Base-by-base conservation (phyloP, 2,888 invertebrate species). In the Temnothorax unifasciatus region DNA sequence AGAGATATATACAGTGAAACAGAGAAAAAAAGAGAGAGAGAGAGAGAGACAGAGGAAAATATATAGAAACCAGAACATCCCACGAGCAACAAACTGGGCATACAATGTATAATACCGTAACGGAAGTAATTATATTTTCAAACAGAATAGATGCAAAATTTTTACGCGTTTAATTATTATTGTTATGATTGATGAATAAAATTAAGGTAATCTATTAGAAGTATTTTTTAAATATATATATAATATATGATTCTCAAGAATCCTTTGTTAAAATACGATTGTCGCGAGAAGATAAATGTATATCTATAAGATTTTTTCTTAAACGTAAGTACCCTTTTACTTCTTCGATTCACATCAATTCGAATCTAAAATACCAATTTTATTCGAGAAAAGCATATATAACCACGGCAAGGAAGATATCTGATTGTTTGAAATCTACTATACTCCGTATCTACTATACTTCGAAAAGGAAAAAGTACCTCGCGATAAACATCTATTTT, bases 401-500 rank as follows among this genome's bases (percentile, higher is more conserved):
- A 13, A 68, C 8, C 18, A 52, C 34, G 13, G n/a, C 47, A 34
- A 63, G 34, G 2, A n/a, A 41, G 29, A 66, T 38, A 54, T 52
- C 41, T 52, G 21, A 73, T 59, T 79, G 52, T 41, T 66, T 68
- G 41, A 29, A 9, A 41, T 25, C 3, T 29, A 54, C 38, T 47
- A 41, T 15, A 54, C 38, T 41, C 9, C n/a, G 25, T 25, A 54
- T 25, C 25, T 29, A n/a, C 52, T 47, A 25, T 9, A 54, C n/a
- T 54, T 5, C 34, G 13, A 9, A 29, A 6, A 59, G 41, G 34
- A 34, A 8, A 47, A 38, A 34, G 13, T 38, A 50, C 71, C 21
- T 59, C 18, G 74, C 74, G 59, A 73, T 73, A 79, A 79, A 59
- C 25, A n/a, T 81, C 57, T 57, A 77, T 77, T 57, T 81, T 74